A percentile compares a stretch with the other conserved stretches of the same genome.
Evolutionary conservation across 1,140 invertebrate species (phyloP).

Genomic region (Drosophila aff.): DNA sequence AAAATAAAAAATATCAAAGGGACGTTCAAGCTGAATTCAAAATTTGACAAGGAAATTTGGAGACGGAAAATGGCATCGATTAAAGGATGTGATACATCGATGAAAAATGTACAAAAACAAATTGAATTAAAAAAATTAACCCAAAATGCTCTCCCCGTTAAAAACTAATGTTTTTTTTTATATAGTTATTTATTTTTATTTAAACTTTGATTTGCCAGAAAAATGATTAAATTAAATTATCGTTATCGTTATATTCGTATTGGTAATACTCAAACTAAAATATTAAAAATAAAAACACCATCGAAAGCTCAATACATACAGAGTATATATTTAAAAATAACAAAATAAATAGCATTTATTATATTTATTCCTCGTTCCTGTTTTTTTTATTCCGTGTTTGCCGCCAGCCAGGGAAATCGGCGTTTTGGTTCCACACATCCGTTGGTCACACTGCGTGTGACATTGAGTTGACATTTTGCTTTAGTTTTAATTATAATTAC

Average conservation of each 20-base stretch:
- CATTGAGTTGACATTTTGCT: slow-evolving; percentile 55
- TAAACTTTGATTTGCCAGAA: too few relatives aligned
- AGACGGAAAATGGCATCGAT: neutral
- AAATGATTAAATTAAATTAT: neutral
- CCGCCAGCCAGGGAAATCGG: neutral
- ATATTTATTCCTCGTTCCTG: neutral
- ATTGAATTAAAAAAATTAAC: too few relatives aligned
- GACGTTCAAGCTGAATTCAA: neutral
- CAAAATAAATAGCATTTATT: too few relatives aligned
- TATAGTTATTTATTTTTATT: too few relatives aligned
- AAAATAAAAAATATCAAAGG: neutral
- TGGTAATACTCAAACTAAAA: neutral
- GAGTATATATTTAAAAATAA: too few relatives aligned
- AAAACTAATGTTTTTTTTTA: too few relatives aligned
- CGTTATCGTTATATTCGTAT: neutral
- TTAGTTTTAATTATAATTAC: slow-evolving; percentile 46
- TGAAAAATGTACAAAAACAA: neutral
- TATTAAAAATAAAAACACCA: neutral
- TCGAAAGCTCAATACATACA: too few relatives aligned
- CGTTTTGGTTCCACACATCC: neutral
- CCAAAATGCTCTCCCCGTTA: too few relatives aligned
- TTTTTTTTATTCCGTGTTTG: too few relatives aligned
- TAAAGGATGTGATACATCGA: too few relatives aligned
- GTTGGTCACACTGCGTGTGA: slow-evolving; percentile 39
- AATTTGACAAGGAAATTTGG: neutral